Percentiles rank a stretch among this genome's conserved stretches.
Conservation (phyloP, 2,888 invertebrate species). For the Imbricaverruca yamaguchii region DNA sequence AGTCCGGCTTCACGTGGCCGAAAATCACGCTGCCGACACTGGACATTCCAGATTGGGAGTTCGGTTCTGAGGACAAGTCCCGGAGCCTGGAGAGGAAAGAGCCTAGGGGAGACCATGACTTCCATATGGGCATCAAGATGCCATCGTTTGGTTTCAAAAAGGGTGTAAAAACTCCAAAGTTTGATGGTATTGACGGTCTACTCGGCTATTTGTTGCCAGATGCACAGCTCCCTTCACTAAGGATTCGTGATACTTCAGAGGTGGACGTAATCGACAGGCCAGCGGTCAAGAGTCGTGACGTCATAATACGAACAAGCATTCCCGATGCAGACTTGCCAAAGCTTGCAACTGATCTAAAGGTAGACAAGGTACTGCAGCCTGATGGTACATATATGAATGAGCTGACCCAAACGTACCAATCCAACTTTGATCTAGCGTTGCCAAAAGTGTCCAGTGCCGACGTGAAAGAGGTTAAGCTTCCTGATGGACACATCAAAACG, state of each 20-base stretch:
- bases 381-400: background rate
- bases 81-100: background rate
- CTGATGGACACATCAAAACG: background rate
- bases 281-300: background rate
- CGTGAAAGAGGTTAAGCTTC: background rate
- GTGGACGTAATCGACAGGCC: background rate
- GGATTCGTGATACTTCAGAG: background rate
- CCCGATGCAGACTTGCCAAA: background rate
- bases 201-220: background rate
- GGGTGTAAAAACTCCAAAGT: constrained; percentile 4
- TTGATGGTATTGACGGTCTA: constrained; percentile 1
- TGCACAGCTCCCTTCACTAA: background rate
- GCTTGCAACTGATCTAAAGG: background rate
- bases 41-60: background rate
- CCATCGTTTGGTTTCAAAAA: constrained; percentile 6
- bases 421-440: background rate
- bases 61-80: background rate
- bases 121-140: constrained; percentile 7
- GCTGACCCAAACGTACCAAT: background rate
- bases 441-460: background rate
- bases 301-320: background rate
- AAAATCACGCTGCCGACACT: background rate
- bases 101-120: background rate
- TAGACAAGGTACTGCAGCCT: background rate
- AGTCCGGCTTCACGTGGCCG: background rate